Base-by-base conservation (phyloP, 2,888 invertebrate species). In the Antheraea assamensis region DNA sequence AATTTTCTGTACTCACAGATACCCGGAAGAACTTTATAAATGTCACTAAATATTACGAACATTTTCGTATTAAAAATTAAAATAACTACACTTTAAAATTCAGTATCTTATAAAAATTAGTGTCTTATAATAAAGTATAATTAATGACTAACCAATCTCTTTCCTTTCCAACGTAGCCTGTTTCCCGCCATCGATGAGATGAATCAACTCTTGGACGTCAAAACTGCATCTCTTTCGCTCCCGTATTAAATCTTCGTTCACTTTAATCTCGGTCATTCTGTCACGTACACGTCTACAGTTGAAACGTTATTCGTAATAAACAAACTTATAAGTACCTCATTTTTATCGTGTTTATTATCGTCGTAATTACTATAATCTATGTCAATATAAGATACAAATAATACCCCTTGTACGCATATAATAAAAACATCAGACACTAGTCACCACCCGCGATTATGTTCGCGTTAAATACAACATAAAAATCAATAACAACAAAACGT, bases 171-270 rank as follows among this genome's bases (percentile, higher is more conserved):
- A 87, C 4, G 97, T 97, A 85, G 95, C 96, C 66, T 96, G 93
- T 74, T 92, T 89, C n/a, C 97, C 96, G 4, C 97, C 98, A 88
- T 97, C 97, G 78, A 98, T 92, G 76, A 97, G 95, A 81, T 96
- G 89, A 0, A 97, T 97, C 80, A 98, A 91, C 89, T 98, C 98
- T 73, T 93, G 84, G 0, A 96, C 88, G 85, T 97, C 91, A 84
- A 97, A 97, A 5, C 95, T 95, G 79, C 97, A 97, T 78, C 95
- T 96, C 74, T 95, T 91, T 73, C 97, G 95, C 88, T 98, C 97
- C 78, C 92, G 95, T 75, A 94, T 88, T 73, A 98, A 90, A 88
- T 97, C 97, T 66, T 95, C 94, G 85, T 97, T 97, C 8, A 96
- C 86, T 74, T 81, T 84, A 3, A 47, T 55, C 13, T 76, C 79